These are phyloP conservation scores for Notiomystis cincta DNA, from an alignment of 2,113 vertebrate species.

Conservation along the genomic window DNA sequence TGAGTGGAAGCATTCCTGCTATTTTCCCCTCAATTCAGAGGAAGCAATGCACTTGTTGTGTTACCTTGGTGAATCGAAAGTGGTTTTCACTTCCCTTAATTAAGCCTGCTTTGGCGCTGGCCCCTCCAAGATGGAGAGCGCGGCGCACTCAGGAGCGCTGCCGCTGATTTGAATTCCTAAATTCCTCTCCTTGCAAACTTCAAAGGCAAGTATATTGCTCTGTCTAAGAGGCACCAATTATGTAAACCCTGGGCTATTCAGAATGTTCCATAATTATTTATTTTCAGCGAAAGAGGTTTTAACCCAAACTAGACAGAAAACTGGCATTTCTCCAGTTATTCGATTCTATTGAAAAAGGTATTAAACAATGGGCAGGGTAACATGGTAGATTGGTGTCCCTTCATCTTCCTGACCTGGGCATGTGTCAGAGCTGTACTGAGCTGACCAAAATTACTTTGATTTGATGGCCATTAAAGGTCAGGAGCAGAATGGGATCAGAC, in stretches of 20 bases:
- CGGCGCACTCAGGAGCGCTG: neutral
- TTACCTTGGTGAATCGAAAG: slow-evolving; percentile 61
- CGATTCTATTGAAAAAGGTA: slow-evolving; percentile 70
- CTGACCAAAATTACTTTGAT: slow-evolving; percentile 72
- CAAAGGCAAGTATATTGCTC: slow-evolving; percentile 59
- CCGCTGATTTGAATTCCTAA: slow-evolving; percentile 50
- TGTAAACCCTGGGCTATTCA: slow-evolving; percentile 57
- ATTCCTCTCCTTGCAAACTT: slow-evolving; percentile 60
- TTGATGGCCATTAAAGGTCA: slow-evolving; percentile 75
- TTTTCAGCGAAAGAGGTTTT: slow-evolving; percentile 62
- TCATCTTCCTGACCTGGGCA: slow-evolving; percentile 73
- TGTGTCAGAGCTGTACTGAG: slow-evolving; percentile 62
- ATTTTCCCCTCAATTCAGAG: slow-evolving; percentile 57
- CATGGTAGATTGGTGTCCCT: slow-evolving; percentile 58
- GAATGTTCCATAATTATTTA: slow-evolving; percentile 66
- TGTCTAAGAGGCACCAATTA: slow-evolving; percentile 60
- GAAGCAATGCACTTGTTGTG: slow-evolving; percentile 64
- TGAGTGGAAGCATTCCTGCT: slow-evolving; percentile 42
- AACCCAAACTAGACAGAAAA: slow-evolving; percentile 63
- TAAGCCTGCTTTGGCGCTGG: slow-evolving; percentile 41
- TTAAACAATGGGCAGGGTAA: slow-evolving; percentile 69
- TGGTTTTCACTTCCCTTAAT: slow-evolving; percentile 70
- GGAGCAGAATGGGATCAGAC: slow-evolving; percentile 69
- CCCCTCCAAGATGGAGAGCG: slow-evolving; percentile 7
- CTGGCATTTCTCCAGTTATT: slow-evolving; percentile 70